Conservation (phyloP, 2,888 invertebrate species). For the Ormyrus pomaceus region DNA sequence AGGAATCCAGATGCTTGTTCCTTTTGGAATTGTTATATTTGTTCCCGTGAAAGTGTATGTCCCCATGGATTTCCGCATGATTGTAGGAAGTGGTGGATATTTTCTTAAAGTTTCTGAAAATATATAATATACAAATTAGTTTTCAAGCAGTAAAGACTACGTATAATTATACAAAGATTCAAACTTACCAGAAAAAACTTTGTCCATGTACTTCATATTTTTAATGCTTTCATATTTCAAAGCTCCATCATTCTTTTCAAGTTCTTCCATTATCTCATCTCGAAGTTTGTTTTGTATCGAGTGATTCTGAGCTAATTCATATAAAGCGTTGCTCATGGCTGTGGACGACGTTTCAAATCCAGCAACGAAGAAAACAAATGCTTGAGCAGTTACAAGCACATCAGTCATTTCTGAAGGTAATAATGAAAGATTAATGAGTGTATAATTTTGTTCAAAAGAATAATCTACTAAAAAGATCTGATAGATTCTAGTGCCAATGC, state of each 20-base stretch:
- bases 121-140: not conserved
- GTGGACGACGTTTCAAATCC: constrained; percentile 77
- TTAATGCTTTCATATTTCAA: constrained; percentile 73
- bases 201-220: constrained; percentile 74
- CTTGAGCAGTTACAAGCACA: constrained; percentile 71
- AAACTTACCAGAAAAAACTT: constrained; percentile 62
- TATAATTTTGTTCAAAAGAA: not conserved
- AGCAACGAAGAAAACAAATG: constrained; percentile 75
- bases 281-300: constrained; percentile 71
- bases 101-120: constrained; percentile 64
- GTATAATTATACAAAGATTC: too few species aligned
- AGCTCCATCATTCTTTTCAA: constrained; percentile 65
- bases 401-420: constrained; percentile 68
- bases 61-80: constrained; percentile 55
- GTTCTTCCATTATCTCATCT: constrained; percentile 69
- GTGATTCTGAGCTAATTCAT: constrained; percentile 74
- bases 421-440: too few species aligned
- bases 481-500: not conserved
- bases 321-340: constrained; percentile 73
- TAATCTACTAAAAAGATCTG: not conserved
- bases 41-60: constrained; percentile 61
- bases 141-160: too few species aligned
- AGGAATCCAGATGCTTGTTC: constrained; percentile 59
- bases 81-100: constrained; percentile 60
- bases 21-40: constrained; percentile 59